Evolutionary conservation across 2,113 vertebrate genomes (phyloP), one percentile per base, ranked within the genome.

Genomic region (Osmerus eperlanus): DNA sequence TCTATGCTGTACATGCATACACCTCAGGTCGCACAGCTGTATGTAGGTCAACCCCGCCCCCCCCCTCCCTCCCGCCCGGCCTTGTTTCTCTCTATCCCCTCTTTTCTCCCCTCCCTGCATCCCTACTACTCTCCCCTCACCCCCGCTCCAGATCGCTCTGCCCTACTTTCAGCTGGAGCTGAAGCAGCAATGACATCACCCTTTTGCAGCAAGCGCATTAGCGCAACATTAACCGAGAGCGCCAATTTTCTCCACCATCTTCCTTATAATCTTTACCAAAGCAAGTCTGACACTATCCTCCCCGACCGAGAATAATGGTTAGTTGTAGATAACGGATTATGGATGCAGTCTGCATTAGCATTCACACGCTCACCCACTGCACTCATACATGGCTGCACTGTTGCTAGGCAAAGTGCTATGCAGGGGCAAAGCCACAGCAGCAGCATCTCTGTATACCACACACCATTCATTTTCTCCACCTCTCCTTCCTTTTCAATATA

Each of bases 141-240:
- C 11, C 59, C 74, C 62, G 68, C 80, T 67, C 64, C 82, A 79
- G 69, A 61, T 83, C 86, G 81, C 79, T 80, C 85, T 91, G 91
- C 83, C 91, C 91, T 91, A 91, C 89, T 92, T 92, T 90, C 89
- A 85, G 88, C 83, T 87, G 81, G 78, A 89, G 84, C 80, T 80
- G 73, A 76, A 81, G 78, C 58, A 79, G 78, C 74, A 64, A 81
- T 91, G 89, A 92, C 92, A 90, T 92, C 91, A 90, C 67, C 73
- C 68, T 79, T 71, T 56, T 73, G 65, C 61, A 18, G 65, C 80
- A 59, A 66, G 78, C 54, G 67, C 36, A 59, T 76, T 75, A 78
- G 67, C 64, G 54, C 9, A 13, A 52, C 71, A 71, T 61, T 71
- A 62, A 69, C 82, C 23, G 63, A 68, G 70, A 83, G 80, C 78